phyloP scores from a whole-genome alignment of 2,113 vertebrate genomes.

The Oostethus manadensis region DNA sequence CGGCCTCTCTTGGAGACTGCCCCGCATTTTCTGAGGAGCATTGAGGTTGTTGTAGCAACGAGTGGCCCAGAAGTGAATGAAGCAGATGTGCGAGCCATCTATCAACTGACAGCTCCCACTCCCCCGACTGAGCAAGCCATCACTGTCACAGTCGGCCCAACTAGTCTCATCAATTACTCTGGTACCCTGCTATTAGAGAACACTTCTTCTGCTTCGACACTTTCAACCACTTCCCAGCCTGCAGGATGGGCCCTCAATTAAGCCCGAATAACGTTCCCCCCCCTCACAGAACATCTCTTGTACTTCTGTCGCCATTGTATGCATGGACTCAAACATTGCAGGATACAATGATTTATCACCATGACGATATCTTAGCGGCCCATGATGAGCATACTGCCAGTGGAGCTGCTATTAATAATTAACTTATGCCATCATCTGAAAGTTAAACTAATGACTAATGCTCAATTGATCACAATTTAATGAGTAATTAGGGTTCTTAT shows the following conservation, averaged over 20 bases:
- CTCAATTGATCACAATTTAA: slow-evolving; percentile 21
- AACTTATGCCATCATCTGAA: slow-evolving; percentile 19
- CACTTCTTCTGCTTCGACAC: slow-evolving; percentile 50
- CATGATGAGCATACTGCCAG: slow-evolving; percentile 9
- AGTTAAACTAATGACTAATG: slow-evolving; percentile 4
- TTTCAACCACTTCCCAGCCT: slow-evolving; percentile 61
- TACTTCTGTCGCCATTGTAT: slow-evolving; percentile 18
- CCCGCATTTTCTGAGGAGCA: slow-evolving; percentile 79
- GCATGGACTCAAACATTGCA: slow-evolving; percentile 20
- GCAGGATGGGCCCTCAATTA: slow-evolving; percentile 65
- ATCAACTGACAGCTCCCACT: slow-evolving; percentile 77
- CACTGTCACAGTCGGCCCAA: slow-evolving; percentile 73
- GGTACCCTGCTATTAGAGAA: slow-evolving; percentile 66
- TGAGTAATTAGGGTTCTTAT: not conserved
- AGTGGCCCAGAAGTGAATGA: slow-evolving; percentile 80
- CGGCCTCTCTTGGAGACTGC: slow-evolving; percentile 77
- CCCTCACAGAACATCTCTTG: slow-evolving; percentile 54
- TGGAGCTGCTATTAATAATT: slow-evolving; percentile 6
- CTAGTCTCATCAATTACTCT: slow-evolving; percentile 67
- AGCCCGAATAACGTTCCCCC: slow-evolving; percentile 61
- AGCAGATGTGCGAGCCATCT: slow-evolving; percentile 83
- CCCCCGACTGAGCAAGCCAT: slow-evolving; percentile 81
- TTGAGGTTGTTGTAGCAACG: slow-evolving; percentile 85
- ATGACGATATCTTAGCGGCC: not conserved
- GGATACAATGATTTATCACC: not conserved